Base-by-base conservation (phyloP, 2,797 vertebrate genomes). In the Poecilia velifera region DNA sequence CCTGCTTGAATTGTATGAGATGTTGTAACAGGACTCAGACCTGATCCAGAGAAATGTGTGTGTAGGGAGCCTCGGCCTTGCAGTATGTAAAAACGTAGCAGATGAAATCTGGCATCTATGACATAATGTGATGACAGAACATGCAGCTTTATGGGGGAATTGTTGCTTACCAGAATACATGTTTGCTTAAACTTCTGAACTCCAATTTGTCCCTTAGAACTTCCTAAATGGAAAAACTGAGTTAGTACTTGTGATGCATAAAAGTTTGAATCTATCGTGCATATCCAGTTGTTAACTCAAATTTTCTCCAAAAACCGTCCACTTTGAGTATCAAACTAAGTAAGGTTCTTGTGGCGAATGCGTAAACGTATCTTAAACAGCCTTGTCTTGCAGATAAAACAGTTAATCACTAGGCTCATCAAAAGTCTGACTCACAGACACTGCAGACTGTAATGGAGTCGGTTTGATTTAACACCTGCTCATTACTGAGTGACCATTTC, bases 91-190 rank as follows among this genome's bases (percentile, higher is more conserved):
- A 80, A 81, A 22, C 53, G 71, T 34, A 62, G 18, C 73, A 36
- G 70, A 83, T 75, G 55, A 68, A 73, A 72, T 66, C 28, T 55
- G 20, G 43, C 45, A 31, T 85, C 41, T 49, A 39, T 78, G 55
- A 79, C 68, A 47, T 55, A 16, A 83, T 74, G 68, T 86, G 81
- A 57, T 80, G 76, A 86, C 77, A 86, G 73, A 73, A 53, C 3
- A 62, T 57, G 20, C 71, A 57, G 20, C 47, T 74, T 68, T 8
- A 62, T 31, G 49, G 51, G 64, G 45, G 72, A 84, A 46, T 66
- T 62, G 9, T 41, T 74, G 72, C 5, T 81, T 64, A 79, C 71
- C 59, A 77, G 59, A 68, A 14, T 36, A 36, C 18, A 4, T 74
- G 41, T 78, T 86, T 82, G 81, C 36, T 64, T 80, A 77, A 85